Evolutionary conservation across 1,140 invertebrate genomes (phyloP).

Genomic region (Nasonia vitripennis): DNA sequence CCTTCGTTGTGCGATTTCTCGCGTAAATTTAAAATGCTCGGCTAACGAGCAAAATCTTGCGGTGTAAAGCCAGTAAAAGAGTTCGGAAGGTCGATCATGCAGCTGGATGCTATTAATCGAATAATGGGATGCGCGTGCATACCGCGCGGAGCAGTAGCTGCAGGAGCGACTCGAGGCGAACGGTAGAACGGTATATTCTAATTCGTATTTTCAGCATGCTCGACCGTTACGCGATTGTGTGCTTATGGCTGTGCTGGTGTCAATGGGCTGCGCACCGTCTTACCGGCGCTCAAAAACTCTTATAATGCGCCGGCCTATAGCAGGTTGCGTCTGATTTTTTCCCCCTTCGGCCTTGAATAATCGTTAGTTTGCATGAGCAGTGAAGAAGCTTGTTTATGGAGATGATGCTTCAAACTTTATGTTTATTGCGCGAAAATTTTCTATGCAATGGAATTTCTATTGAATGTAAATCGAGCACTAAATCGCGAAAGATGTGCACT

Average conservation of each 20-base stretch:
- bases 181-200: constrained; percentile 24
- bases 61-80: too few relatives aligned
- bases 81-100: too few relatives aligned
- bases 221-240: constrained; percentile 35
- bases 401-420: background rate
- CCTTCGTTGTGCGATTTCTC: too few relatives aligned
- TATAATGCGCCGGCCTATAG: background rate
- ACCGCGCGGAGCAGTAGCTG: too few relatives aligned
- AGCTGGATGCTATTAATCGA: background rate
- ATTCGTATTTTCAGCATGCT: constrained; percentile 34
- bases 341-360: background rate
- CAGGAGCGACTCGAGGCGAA: background rate
- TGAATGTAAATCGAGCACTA: background rate
- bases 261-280: background rate
- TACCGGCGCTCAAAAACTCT: background rate
- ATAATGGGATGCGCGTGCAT: background rate
- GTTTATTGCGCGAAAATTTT: background rate
- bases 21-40: too few relatives aligned
- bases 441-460: background rate
- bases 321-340: background rate
- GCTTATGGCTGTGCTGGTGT: background rate
- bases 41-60: too few relatives aligned
- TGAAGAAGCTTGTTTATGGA: constrained; percentile 2
- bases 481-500: too few relatives aligned
- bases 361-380: background rate